Percentiles rank a stretch among this genome's conserved stretches.
These are phyloP conservation scores for Microctenopoma steveboyesi DNA, from an alignment of 2,797 vertebrate species.

Conservation along the genomic window DNA sequence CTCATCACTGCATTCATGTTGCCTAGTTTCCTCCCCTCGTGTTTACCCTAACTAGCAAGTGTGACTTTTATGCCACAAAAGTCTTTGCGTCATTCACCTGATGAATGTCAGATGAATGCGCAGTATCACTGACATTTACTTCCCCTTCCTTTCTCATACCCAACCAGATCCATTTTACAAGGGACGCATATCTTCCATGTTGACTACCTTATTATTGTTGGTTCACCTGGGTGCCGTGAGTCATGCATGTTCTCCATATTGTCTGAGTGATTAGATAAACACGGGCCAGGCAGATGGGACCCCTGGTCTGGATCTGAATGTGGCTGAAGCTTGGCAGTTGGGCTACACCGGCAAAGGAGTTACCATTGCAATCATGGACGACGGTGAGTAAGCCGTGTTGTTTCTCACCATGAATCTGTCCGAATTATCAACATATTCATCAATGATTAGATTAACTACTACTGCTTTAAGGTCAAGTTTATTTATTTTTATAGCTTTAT, in stretches of 20 bases:
- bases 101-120: conserved; percentile 52
- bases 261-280: conserved; percentile 90
- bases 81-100: conserved; percentile 56
- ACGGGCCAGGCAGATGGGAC: conserved; percentile 99
- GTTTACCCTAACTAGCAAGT: conserved; percentile 56
- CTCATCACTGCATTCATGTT: conserved; percentile 36
- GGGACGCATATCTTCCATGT: conserved; percentile 31
- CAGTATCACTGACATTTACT: conserved; percentile 77
- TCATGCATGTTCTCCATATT: conserved; percentile 73
- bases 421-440: conserved; percentile 20
- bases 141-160: conserved; percentile 37
- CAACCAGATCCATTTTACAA: neutral
- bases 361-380: conserved; percentile 99
- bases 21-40: conserved; percentile 42
- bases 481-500: too few species aligned
- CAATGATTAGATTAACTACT: conserved; percentile 2
- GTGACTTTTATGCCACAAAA: conserved; percentile 47
- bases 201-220: conserved; percentile 57
- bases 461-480: too few species aligned
- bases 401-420: conserved; percentile 1
- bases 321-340: conserved; percentile 98
- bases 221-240: conserved; percentile 62
- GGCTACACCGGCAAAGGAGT: conserved; percentile 98
- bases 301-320: conserved; percentile 97
- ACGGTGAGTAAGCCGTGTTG: conserved; percentile 85